Evolutionary conservation across 2,797 vertebrate species (phyloP).

Genomic region (Hephaestus fuliginosus): DNA sequence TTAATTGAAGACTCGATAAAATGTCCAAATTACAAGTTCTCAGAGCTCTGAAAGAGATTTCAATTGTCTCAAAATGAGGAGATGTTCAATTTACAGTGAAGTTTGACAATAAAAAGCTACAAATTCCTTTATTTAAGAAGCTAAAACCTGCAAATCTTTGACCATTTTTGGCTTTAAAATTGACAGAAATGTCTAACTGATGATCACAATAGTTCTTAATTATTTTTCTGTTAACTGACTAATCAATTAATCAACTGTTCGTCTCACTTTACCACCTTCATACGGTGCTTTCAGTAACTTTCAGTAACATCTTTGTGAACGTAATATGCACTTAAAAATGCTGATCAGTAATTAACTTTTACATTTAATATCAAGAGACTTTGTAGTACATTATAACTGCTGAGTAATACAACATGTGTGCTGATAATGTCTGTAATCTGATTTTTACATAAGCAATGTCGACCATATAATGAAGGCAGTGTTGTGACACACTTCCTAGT

Average conservation of each 20-base stretch:
- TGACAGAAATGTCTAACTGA: neutral
- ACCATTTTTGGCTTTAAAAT: neutral
- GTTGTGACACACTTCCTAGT: constrained; percentile 12
- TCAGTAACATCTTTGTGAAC: neutral
- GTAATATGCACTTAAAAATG: neutral
- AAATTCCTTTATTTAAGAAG: neutral
- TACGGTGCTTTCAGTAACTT: neutral
- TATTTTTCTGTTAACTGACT: no score
- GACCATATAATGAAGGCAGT: neutral
- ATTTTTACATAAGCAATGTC: neutral
- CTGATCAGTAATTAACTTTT: rapidly evolving
- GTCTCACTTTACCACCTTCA: neutral
- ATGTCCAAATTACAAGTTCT: neutral
- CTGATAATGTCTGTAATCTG: neutral
- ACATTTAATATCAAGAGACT: neutral
- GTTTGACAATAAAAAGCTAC: neutral
- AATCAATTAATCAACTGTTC: no score
- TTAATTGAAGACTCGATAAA: neutral
- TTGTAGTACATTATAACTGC: neutral
- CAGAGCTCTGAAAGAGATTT: no score
- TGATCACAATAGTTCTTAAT: neutral
- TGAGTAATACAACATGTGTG: neutral
- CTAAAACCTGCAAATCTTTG: neutral
- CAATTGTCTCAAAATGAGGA: neutral
- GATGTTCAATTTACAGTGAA: neutral